These are phyloP conservation scores for Cyrtonyx montezumae DNA, from an alignment of 2,113 vertebrate species.

Conservation along the genomic window DNA sequence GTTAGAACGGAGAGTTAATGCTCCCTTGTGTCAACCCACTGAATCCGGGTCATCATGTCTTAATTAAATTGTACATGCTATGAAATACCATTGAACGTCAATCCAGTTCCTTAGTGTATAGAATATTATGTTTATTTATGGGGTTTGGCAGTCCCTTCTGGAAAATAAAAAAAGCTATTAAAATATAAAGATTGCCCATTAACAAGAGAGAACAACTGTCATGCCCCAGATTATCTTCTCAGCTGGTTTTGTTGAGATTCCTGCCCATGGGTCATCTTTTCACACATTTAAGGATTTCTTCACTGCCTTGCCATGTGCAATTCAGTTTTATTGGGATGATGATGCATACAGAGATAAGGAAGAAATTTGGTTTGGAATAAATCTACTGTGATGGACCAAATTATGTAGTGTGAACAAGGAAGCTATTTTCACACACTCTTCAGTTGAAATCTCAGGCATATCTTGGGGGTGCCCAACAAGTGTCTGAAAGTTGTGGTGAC, in stretches of 20 bases:
- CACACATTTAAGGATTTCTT: neutral
- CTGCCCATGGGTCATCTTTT: conserved; percentile 5
- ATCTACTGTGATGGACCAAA: neutral
- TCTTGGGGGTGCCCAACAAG: neutral
- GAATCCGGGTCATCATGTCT: conserved; percentile 69
- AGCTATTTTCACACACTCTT: neutral
- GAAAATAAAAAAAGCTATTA: conserved; percentile 40
- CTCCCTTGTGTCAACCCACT: conserved; percentile 48
- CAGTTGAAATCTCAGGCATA: neutral
- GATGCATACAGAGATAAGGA: neutral
- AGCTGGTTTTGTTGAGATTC: neutral
- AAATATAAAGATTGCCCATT: conserved; percentile 23
- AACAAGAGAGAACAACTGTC: conserved; percentile 7
- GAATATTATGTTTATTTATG: conserved; percentile 59
- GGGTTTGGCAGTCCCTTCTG: conserved; percentile 46
- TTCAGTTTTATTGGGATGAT: neutral
- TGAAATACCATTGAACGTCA: conserved; percentile 57
- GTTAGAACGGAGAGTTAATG: conserved; percentile 55
- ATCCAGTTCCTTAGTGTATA: conserved; percentile 56
- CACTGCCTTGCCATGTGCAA: rapidly evolving
- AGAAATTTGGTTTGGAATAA: neutral
- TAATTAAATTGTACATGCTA: conserved; percentile 70
- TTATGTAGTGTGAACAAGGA: neutral
- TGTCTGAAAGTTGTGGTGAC: neutral
- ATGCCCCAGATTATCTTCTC: neutral